phyloP scores from a whole-genome alignment of 2,797 vertebrate species.

The Rhodeus uyekii region DNA sequence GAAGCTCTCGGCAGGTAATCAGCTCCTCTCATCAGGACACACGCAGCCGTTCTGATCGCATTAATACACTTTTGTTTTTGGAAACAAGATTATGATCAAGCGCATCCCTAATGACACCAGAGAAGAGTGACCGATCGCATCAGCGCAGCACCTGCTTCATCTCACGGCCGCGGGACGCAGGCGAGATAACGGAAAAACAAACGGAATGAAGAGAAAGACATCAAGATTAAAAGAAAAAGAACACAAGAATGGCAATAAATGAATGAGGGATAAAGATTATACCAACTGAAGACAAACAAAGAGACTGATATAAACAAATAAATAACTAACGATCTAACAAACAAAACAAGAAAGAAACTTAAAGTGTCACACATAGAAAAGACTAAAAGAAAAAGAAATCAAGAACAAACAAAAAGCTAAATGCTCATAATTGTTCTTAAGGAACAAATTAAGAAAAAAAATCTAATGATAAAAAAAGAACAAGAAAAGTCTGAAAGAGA shows the following conservation, averaged over 20 bases:
- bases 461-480: not conserved
- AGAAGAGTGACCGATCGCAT: conserved; percentile 14
- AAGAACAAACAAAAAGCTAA: not conserved
- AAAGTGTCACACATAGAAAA: no score
- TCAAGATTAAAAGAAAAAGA: not conserved
- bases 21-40: conserved; percentile 56
- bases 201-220: not conserved
- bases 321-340: not conserved
- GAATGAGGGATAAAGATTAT: no score
- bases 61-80: conserved; percentile 46
- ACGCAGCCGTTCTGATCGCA: conserved; percentile 27
- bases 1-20: conserved; percentile 53
- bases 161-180: not conserved
- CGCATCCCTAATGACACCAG: not conserved
- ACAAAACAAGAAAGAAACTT: not conserved
- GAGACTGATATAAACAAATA: no score
- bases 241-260: no score
- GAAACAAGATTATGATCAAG: conserved; percentile 28
- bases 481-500: not conserved
- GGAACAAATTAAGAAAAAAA: not conserved
- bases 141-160: not conserved
- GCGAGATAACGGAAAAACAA: not conserved
- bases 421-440: no score
- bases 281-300: no score
- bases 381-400: not conserved